Percentiles rank a stretch among this genome's conserved stretches.
Conservation (phyloP, 2,797 vertebrate genomes). For the Falco peregrinus region DNA sequence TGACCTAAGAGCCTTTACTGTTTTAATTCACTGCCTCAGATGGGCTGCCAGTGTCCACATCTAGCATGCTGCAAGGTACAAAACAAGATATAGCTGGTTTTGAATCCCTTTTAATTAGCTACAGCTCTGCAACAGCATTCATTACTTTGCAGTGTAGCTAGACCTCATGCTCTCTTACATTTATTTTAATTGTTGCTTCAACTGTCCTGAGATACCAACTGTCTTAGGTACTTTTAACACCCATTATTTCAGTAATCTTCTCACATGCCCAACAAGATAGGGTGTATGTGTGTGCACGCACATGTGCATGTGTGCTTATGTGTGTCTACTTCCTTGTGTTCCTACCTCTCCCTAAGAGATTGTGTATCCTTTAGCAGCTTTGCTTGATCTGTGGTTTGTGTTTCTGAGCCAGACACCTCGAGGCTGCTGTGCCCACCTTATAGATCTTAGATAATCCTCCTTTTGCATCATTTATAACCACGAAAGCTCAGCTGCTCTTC, state of each 20-base stretch:
- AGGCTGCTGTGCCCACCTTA: background rate
- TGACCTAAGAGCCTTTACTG: background rate
- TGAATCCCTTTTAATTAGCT: background rate
- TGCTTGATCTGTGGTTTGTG: background rate
- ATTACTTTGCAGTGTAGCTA: background rate
- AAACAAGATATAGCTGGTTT: background rate
- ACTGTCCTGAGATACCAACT: background rate
- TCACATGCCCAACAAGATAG: background rate
- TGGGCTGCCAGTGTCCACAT: background rate
- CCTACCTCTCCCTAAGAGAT: fast-evolving
- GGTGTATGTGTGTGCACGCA: background rate
- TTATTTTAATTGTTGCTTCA: background rate
- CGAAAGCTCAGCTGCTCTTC: background rate
- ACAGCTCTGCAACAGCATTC: background rate
- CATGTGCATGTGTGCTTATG: fast-evolving
- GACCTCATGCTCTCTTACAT: background rate
- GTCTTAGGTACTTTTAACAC: background rate
- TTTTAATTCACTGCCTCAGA: background rate
- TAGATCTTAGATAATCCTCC: background rate
- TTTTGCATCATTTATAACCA: background rate
- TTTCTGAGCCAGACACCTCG: background rate
- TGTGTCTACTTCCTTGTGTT: background rate
- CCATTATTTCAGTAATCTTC: background rate
- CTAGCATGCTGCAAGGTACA: background rate
- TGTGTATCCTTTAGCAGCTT: background rate